Evolutionary conservation across 2,113 vertebrate genomes (phyloP).

Genomic region (Pterophyllum scalare): DNA sequence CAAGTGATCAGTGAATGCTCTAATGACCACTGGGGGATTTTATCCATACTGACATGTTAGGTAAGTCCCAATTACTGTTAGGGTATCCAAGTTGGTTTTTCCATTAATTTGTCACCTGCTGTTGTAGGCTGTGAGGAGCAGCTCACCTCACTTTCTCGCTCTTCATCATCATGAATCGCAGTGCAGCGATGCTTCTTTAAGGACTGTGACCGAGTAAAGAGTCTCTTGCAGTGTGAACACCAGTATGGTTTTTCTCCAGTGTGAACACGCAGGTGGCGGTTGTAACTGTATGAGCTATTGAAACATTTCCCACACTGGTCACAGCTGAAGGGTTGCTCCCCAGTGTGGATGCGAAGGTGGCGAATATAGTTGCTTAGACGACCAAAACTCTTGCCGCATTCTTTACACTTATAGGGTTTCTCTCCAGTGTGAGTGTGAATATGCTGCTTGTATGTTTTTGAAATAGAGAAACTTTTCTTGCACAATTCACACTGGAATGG

Average conservation of each 20-base stretch:
- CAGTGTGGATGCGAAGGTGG: constrained; percentile 40
- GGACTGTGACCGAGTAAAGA: constrained; percentile 43
- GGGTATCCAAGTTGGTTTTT: no score
- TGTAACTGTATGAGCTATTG: constrained; percentile 43
- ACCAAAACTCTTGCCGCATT: constrained; percentile 40
- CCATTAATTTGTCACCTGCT: not conserved
- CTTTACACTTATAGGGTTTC: constrained; percentile 40
- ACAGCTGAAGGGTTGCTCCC: constrained; percentile 45
- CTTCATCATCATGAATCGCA: not conserved
- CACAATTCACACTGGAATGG: constrained; percentile 38
- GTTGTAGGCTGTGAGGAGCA: not conserved
- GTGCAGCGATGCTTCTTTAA: constrained; percentile 47
- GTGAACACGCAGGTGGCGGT: constrained; percentile 38
- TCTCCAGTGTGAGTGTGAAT: constrained; percentile 35
- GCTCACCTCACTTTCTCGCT: not conserved
- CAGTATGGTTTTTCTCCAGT: constrained; percentile 55
- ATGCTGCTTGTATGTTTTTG: constrained; percentile 42
- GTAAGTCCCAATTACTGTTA: no score
- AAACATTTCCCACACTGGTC: constrained; percentile 46
- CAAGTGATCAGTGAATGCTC: no score
- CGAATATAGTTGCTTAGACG: constrained; percentile 43
- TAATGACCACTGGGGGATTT: no score
- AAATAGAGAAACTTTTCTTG: constrained; percentile 46
- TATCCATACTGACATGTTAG: no score
- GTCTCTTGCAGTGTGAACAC: constrained; percentile 47